A percentile compares a stretch with the other conserved stretches of the same genome.
phyloP scores from a whole-genome alignment of 2,888 invertebrate species.

The Andricus quercusramuli region DNA sequence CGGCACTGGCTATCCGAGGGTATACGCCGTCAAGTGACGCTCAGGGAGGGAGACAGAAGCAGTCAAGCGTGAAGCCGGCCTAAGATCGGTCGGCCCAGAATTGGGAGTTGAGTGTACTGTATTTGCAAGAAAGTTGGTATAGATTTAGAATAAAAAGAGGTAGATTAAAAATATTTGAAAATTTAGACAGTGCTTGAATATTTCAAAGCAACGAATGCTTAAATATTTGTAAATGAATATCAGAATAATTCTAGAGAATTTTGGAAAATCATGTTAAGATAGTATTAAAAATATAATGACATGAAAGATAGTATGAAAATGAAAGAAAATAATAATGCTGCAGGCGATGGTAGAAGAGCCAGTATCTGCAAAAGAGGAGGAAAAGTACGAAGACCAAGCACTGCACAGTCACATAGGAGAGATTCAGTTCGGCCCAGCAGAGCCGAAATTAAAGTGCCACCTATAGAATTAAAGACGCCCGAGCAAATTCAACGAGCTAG shows the following conservation, averaged over 20 bases:
- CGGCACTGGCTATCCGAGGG: too few relatives aligned
- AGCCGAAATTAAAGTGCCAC: constrained; percentile 65
- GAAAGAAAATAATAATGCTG: constrained; percentile 31
- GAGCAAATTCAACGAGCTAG: constrained; percentile 83
- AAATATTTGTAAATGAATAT: neutral
- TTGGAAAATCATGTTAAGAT: neutral
- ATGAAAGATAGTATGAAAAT: neutral
- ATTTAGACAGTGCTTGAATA: too few relatives aligned
- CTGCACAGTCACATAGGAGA: constrained; percentile 84
- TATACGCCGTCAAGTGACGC: too few relatives aligned
- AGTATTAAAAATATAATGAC: neutral
- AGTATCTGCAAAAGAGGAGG: constrained; percentile 66
- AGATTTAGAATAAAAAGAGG: too few relatives aligned
- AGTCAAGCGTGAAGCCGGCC: too few relatives aligned
- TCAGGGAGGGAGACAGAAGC: too few relatives aligned
- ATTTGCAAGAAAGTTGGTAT: too few relatives aligned
- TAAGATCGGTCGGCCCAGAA: too few relatives aligned
- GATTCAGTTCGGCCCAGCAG: constrained; percentile 84
- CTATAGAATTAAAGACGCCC: constrained; percentile 48
- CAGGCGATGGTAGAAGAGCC: constrained; percentile 71
- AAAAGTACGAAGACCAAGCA: constrained; percentile 64
- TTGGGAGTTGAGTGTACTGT: too few relatives aligned
- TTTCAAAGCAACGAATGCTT: too few relatives aligned
- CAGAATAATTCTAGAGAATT: neutral
- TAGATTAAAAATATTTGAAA: too few relatives aligned